Evolutionary conservation across 2,888 invertebrate genomes (phyloP).

Genomic region (Spilosoma lubricipeda): DNA sequence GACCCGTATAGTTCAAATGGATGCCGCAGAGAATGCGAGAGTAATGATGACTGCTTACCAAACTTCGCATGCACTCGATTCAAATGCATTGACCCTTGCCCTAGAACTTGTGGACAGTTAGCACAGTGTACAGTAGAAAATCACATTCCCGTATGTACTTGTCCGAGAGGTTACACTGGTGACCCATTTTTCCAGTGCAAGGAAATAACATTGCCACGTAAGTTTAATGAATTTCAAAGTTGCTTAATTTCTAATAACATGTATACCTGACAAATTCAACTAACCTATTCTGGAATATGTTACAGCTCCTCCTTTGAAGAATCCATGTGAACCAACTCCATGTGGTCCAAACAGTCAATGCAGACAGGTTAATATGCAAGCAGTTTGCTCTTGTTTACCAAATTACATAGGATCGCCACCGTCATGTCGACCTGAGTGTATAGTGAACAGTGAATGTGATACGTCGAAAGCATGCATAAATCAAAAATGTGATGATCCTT

Average conservation of each 20-base stretch:
- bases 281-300: conserved; percentile 26
- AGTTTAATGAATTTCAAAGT: conserved; percentile 31
- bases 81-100: conserved; percentile 95
- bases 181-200: conserved; percentile 93
- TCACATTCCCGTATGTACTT: conserved; percentile 92
- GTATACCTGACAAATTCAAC: not conserved
- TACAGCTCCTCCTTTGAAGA: conserved; percentile 80
- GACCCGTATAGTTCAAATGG: conserved; percentile 92
- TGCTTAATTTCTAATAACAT: not conserved
- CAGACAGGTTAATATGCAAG: conserved; percentile 91
- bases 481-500: conserved; percentile 95
- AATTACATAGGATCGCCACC: conserved; percentile 93
- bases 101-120: conserved; percentile 92
- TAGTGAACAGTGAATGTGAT: conserved; percentile 95
- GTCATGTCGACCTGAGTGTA: conserved; percentile 93
- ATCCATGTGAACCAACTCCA: conserved; percentile 94
- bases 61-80: conserved; percentile 92
- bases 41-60: conserved; percentile 90
- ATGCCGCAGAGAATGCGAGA: conserved; percentile 92
- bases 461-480: conserved; percentile 93
- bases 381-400: conserved; percentile 94
- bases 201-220: conserved; percentile 81
- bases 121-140: conserved; percentile 92
- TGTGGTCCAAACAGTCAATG: conserved; percentile 96
- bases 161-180: conserved; percentile 91